Conservation (phyloP, 2,113 vertebrate genomes). For the Thunnus thynnus region DNA sequence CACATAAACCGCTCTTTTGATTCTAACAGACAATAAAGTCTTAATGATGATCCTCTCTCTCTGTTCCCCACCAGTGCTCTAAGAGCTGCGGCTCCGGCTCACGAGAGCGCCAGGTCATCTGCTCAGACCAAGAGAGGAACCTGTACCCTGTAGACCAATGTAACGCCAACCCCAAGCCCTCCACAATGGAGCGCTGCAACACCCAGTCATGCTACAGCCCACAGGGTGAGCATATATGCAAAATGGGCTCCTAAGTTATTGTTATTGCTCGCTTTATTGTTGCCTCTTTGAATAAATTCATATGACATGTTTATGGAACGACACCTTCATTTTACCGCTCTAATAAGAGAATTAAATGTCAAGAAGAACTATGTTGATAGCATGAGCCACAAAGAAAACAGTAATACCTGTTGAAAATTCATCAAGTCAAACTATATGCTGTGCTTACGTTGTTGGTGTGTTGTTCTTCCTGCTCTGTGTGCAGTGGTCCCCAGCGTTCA, state of each 20-base stretch:
- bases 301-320: too few relatives aligned
- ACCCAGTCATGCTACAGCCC: conserved; percentile 89
- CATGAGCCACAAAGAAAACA: too few relatives aligned
- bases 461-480: not conserved
- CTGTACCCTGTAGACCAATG: conserved; percentile 86
- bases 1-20: not conserved
- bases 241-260: not conserved
- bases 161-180: conserved; percentile 81
- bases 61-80: conserved; percentile 87
- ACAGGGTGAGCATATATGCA: conserved; percentile 85
- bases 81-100: conserved; percentile 90
- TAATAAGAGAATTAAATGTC: too few relatives aligned
- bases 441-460: conserved; percentile 3
- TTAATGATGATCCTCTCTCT: not conserved
- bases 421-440: too few relatives aligned
- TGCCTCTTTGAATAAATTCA: too few relatives aligned
- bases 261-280: too few relatives aligned
- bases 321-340: too few relatives aligned
- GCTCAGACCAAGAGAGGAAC: conserved; percentile 86
- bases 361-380: too few relatives aligned
- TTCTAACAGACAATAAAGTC: not conserved
- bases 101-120: conserved; percentile 92
- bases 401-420: too few relatives aligned
- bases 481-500: conserved; percentile 91
- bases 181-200: conserved; percentile 90